These are phyloP conservation scores for Macaca mulatta DNA, from an alignment of 2,113 vertebrate species.

Conservation along the genomic window DNA sequence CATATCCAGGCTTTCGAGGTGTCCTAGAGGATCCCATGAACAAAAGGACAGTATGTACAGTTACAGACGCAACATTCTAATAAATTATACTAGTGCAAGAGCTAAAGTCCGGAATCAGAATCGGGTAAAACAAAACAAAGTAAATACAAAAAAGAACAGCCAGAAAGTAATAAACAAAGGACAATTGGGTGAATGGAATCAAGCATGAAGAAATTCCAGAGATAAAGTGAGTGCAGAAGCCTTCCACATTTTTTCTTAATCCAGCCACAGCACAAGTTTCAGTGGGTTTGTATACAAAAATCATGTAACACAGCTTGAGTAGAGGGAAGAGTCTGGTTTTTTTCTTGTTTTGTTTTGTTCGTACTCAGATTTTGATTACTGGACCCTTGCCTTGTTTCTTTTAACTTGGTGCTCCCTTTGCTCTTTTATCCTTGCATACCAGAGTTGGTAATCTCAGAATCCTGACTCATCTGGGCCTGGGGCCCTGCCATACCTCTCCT, in stretches of 20 bases:
- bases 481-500: not conserved
- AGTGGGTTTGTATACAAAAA: not conserved
- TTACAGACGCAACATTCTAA: not conserved
- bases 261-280: not conserved
- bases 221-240: not conserved
- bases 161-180: constrained; percentile 7
- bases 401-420: not conserved
- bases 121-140: constrained; percentile 6
- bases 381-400: not conserved
- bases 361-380: not conserved
- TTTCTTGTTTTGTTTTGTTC: not conserved
- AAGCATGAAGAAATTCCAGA: not conserved
- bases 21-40: not conserved
- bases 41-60: not conserved
- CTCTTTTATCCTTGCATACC: not conserved
- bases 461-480: not conserved
- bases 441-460: not conserved
- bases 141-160: not conserved
- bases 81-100: not conserved
- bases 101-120: not conserved
- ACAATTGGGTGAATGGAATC: not conserved
- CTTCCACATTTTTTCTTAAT: not conserved
- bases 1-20: not conserved
- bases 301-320: not conserved
- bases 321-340: not conserved